Evolutionary conservation across 1,140 invertebrate species (phyloP).

Genomic region (Leptopilina clavipes): DNA sequence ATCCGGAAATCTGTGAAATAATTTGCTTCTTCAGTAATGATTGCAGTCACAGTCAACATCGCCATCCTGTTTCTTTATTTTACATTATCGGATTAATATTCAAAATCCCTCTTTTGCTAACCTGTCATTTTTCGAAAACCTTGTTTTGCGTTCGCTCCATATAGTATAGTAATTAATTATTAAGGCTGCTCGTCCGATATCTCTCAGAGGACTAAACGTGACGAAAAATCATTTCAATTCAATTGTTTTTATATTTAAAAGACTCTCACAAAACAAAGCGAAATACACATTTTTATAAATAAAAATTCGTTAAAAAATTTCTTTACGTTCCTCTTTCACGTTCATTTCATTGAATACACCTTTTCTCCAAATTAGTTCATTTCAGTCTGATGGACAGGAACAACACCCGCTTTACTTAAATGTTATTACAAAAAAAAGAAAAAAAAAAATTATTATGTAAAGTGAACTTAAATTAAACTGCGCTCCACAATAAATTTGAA

Average conservation of each 20-base stretch:
- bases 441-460: neutral
- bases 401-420: neutral
- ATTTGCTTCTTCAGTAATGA: constrained; percentile 64
- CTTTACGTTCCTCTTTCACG: constrained; percentile 30
- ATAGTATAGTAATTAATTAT: constrained; percentile 42
- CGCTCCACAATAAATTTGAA: no score
- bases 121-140: constrained; percentile 22
- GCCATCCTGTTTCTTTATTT: constrained; percentile 51
- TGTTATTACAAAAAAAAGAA: neutral
- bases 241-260: constrained; percentile 20
- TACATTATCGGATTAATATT: constrained; percentile 45
- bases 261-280: constrained; percentile 55
- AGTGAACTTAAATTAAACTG: no score
- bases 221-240: constrained; percentile 43
- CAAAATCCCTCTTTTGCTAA: constrained; percentile 33
- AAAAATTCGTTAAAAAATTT: constrained; percentile 55
- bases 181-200: constrained; percentile 59
- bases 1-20: constrained; percentile 35
- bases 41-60: constrained; percentile 73
- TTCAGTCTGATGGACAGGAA: constrained; percentile 9
- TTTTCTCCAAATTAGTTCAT: constrained; percentile 7
- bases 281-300: constrained; percentile 52
- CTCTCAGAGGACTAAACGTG: constrained; percentile 58
- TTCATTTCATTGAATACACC: neutral
- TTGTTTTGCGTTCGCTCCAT: constrained; percentile 35